These are phyloP conservation scores for Pseudanteris insignis DNA, from an alignment of 2,888 invertebrate species.

Conservation along the genomic window DNA sequence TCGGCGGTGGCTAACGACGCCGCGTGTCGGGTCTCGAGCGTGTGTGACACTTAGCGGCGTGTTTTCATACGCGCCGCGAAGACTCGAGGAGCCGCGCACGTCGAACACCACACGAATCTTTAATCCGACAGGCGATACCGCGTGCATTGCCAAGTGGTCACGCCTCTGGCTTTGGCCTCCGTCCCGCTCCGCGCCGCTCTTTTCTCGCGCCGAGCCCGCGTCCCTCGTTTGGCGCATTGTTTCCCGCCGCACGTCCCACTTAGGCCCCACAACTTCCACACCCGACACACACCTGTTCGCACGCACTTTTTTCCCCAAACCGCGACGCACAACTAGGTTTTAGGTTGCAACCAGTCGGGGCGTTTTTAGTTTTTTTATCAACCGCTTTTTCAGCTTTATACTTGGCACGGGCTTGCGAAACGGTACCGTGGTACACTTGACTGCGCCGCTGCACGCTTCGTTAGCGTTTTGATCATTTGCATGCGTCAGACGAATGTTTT, in stretches of 20 bases:
- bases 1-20: too few species aligned
- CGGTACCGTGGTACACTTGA: conserved; percentile 47
- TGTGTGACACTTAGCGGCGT: too few species aligned
- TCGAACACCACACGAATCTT: conserved; percentile 59
- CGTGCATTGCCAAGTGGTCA: conserved; percentile 57
- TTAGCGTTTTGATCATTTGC: not conserved
- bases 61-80: too few species aligned
- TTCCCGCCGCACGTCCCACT: conserved; percentile 25
- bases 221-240: conserved; percentile 17
- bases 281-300: conserved; percentile 31
- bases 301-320: conserved; percentile 6
- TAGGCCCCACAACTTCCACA: conserved; percentile 8
- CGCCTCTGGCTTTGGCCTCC: conserved; percentile 32
- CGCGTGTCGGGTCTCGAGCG: too few species aligned
- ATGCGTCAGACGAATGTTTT: not conserved
- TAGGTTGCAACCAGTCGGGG: conserved; percentile 54
- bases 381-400: conserved; percentile 46
- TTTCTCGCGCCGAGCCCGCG: conserved; percentile 6
- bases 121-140: conserved; percentile 56
- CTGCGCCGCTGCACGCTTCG: too few species aligned
- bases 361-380: conserved; percentile 39
- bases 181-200: too few species aligned
- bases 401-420: conserved; percentile 48
- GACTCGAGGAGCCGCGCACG: too few species aligned
- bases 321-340: conserved; percentile 31